These are phyloP conservation scores for Coranthus polyacanthus DNA, from an alignment of 2,797 vertebrate species.

Conservation along the genomic window DNA sequence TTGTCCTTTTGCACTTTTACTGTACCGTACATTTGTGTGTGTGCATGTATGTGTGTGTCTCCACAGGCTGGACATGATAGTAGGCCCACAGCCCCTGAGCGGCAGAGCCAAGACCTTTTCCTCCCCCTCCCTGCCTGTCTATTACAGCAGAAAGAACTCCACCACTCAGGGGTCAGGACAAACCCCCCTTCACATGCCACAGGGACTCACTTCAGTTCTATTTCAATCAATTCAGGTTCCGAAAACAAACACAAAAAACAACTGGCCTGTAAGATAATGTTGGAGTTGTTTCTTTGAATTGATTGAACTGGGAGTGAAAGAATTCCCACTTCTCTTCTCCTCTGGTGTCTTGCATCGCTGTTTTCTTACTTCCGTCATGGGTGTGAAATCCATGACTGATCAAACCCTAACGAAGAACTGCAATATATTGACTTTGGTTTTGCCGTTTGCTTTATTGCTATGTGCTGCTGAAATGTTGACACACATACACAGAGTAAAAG, in stretches of 20 bases:
- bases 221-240: slow-evolving; percentile 35
- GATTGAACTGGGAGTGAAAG: slow-evolving; percentile 31
- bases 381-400: slow-evolving; percentile 8
- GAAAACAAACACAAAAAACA: not conserved
- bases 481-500: no score
- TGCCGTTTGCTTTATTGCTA: not conserved
- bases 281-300: slow-evolving; percentile 29
- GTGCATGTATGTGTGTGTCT: slow-evolving; percentile 39
- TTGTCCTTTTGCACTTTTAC: not conserved
- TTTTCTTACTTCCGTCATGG: not conserved
- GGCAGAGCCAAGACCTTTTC: slow-evolving; percentile 84
- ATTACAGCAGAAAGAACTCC: slow-evolving; percentile 84
- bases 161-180: slow-evolving; percentile 81
- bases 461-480: not conserved
- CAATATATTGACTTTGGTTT: not conserved
- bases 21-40: slow-evolving; percentile 41
- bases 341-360: not conserved
- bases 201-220: slow-evolving; percentile 28
- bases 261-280: not conserved
- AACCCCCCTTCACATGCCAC: slow-evolving; percentile 7
- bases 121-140: slow-evolving; percentile 80
- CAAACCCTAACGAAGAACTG: slow-evolving; percentile 15
- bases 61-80: slow-evolving; percentile 84
- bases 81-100: slow-evolving; percentile 80
- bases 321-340: not conserved